phyloP scores from a whole-genome alignment of 2,888 invertebrate species.

The Parthenolecanium corni region DNA sequence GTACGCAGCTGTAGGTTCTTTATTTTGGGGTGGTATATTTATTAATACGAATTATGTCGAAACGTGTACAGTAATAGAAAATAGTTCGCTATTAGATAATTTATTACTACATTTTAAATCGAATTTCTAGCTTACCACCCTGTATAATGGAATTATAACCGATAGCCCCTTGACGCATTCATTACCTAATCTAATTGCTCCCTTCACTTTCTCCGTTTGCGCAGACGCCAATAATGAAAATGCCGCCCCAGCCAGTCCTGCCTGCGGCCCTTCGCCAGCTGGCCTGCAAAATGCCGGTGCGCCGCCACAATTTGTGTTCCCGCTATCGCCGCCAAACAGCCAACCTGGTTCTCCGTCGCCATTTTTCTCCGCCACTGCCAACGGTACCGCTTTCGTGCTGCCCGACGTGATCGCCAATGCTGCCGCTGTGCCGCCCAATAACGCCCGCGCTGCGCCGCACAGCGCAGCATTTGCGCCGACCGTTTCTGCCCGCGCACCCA shows the following conservation, averaged over 20 bases:
- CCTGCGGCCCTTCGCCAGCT: background rate
- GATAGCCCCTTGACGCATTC: too few species aligned
- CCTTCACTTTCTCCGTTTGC: too few species aligned
- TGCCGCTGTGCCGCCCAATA: too few species aligned
- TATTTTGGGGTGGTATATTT: too few species aligned
- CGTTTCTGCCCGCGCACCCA: background rate
- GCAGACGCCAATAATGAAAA: background rate
- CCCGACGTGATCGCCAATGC: conserved; percentile 19
- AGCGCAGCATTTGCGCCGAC: background rate
- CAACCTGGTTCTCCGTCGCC: conserved; percentile 18
- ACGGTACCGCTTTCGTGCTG: conserved; percentile 7
- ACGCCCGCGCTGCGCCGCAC: background rate
- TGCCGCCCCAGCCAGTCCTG: background rate
- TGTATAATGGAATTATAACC: too few species aligned
- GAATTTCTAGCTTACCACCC: too few species aligned
- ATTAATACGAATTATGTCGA: too few species aligned
- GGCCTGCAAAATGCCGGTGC: background rate
- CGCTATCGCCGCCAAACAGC: conserved; percentile 17
- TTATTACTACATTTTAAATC: too few species aligned
- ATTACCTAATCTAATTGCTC: too few species aligned
- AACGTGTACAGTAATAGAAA: too few species aligned
- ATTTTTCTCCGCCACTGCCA: conserved; percentile 5
- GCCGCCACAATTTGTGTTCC: conserved; percentile 2
- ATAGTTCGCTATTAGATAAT: too few species aligned
- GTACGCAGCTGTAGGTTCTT: too few species aligned